Percentiles rank a stretch among this genome's conserved stretches.
Evolutionary conservation across 2,888 invertebrate genomes (phyloP).

Genomic region (Pimpla rufipes): DNA sequence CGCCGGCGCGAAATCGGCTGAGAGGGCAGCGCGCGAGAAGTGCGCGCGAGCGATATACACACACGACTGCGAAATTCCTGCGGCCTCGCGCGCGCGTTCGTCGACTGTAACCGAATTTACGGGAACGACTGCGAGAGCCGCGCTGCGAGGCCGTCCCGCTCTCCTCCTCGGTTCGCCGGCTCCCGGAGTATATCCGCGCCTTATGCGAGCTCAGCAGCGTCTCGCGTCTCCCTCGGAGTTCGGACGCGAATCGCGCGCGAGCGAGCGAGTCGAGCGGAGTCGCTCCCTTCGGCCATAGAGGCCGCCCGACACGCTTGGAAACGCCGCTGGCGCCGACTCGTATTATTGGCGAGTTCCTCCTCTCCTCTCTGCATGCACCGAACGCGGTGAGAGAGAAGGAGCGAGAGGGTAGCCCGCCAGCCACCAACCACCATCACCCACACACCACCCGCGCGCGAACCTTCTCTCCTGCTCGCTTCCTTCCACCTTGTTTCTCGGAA

Average conservation of each 20-base stretch:
- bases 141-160: slow-evolving; percentile 27
- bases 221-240: slow-evolving; percentile 39
- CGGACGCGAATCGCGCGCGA: slow-evolving; percentile 9
- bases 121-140: slow-evolving; percentile 24
- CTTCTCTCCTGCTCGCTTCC: neutral
- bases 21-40: neutral
- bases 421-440: slow-evolving; percentile 43
- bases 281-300: slow-evolving; percentile 6
- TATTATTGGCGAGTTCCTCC: slow-evolving; percentile 60
- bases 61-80: slow-evolving; percentile 48
- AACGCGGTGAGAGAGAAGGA: too few species aligned
- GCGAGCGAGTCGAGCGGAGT: too few species aligned
- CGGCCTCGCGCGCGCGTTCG: slow-evolving; percentile 44
- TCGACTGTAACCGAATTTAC: slow-evolving; percentile 60
- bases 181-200: slow-evolving; percentile 64
- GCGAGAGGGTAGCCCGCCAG: neutral
- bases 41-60: neutral
- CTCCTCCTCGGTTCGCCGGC: slow-evolving; percentile 43
- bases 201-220: slow-evolving; percentile 37
- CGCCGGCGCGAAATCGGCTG: neutral
- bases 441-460: slow-evolving; percentile 25
- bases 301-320: slow-evolving; percentile 23
- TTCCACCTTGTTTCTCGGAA: slow-evolving; percentile 34
- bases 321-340: slow-evolving; percentile 33
- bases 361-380: slow-evolving; percentile 6